Base-by-base conservation (phyloP, 2,113 vertebrate genomes). In the Melanocharis versteri region DNA sequence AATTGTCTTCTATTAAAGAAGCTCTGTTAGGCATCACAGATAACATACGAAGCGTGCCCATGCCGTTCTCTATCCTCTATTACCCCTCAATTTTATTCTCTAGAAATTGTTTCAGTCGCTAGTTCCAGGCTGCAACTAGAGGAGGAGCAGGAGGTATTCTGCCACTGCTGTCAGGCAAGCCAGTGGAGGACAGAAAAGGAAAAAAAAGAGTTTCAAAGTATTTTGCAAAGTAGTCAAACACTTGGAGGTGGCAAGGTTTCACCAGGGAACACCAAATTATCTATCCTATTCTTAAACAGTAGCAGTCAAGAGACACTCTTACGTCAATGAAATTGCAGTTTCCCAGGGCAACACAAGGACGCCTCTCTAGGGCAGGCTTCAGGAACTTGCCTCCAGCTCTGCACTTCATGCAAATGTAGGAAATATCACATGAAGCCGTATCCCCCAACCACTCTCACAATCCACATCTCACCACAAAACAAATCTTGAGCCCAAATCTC, bases 361-460 rank as follows among this genome's bases (percentile, higher is more conserved):
- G 26, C 24, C 28, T 64, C 73, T 39, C 27, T 24, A 26, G 60
- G 70, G 47, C 35, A 73, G 22, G 28, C 44, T 58, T 40, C 37
- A 7, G 40, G 23, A 87, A 1, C 0, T 3, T 17, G 56, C 24
- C 39, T 13, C 24, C 6, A 53, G 47, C 35, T 51, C 47, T 5
- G 28, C 12, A 10, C n/a, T 65, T 72, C 18, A 64, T 0, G 4
- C 0, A 7, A 54, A 44, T 0, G 0, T 3, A 33, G n/a, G 31
- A 53, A 76, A 89, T 84, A 61, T 56, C 8, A 44, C 20, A 7
- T 3, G 8, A 71, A 72, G 26, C 14, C 6, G 0, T 23, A 72
- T 8, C 5, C 40, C 22, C 28, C 26, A 72, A 42, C 11, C 44
- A n/a, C 31, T 4, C 15, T 65, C 35, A 35, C 1, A 1, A 16